Base-by-base conservation (phyloP, 2,888 invertebrate species). In the Drosophila nr. fundita region DNA sequence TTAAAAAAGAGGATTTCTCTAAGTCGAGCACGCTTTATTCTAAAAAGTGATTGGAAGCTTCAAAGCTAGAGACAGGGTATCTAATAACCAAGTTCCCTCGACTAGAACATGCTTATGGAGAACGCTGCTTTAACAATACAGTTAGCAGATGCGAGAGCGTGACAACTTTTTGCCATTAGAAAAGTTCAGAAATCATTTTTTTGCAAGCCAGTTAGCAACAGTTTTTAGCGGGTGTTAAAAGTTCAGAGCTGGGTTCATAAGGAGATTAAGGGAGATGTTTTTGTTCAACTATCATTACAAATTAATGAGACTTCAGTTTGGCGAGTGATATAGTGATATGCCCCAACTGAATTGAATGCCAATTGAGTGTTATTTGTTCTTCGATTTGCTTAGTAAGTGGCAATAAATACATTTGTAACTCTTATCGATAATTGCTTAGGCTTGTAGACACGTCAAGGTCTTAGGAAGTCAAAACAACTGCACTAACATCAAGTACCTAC, bases 401-500 rank as follows among this genome's bases (percentile, higher is more conserved):
- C 50, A 67, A 24, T 29, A 36, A 58, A 67, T 42, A 45, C 24
- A 50, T 24, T n/a, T 13, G n/a, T 18, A 24, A 50, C 58, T 7
- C 76, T 67, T 58, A 54, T 52, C 64, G 67, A 64, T 78, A 82
- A 82, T 82, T 78, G 85, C 76, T 67, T 83, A 78, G 73, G 63
- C 50, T 71, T 68, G 67, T 62, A 53, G 52, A 40, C 53, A 63
- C 42, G 76, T 80, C 76, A 71, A 54, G 36, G 59, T 65, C 72
- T 55, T 76, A 60, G 64, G 59, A 67, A 65, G 68, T 60, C 80
- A 71, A 72, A 73, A 64, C 78, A 71, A 61, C 68, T 67, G 71
- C 79, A 72, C 89, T 79, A 79, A 80, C 80, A 69, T 69, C 82
- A 82, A 89, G 85, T 82, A 80, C 82, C 82, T 87, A 89, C 87